Evolutionary conservation across 1,140 invertebrate genomes (phyloP).

Genomic region (Lethrus apterus): DNA sequence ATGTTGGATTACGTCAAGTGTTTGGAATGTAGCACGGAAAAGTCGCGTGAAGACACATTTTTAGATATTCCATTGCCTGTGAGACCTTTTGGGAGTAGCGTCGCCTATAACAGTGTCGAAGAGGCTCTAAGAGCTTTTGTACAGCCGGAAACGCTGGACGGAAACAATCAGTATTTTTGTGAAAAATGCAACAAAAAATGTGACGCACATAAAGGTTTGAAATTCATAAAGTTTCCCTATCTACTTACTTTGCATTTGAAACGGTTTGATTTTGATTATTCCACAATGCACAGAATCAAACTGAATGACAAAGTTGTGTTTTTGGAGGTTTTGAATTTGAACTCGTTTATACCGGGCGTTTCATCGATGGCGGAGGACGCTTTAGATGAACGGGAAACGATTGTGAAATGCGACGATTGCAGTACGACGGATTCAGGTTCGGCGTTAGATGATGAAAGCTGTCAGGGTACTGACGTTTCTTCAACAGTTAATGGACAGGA

Average conservation of each 20-base stretch:
- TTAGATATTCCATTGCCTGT: conserved; percentile 85
- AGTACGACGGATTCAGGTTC: conserved; percentile 64
- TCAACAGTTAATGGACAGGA: conserved; percentile 35
- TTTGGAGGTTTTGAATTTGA: conserved; percentile 74
- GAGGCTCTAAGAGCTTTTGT: conserved; percentile 82
- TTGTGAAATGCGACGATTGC: conserved; percentile 54
- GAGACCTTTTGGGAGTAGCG: conserved; percentile 70
- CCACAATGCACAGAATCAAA: conserved; percentile 80
- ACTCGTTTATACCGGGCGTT: conserved; percentile 56
- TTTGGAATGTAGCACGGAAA: conserved; percentile 78
- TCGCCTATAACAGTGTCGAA: conserved; percentile 75
- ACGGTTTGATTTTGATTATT: conserved; percentile 87
- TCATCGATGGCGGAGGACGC: conserved; percentile 37
- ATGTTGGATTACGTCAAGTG: conserved; percentile 92
- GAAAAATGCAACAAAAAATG: conserved; percentile 84
- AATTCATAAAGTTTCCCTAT: conserved; percentile 84
- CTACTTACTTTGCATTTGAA: conserved; percentile 83
- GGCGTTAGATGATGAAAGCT: conserved; percentile 58
- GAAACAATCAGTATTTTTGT: conserved; percentile 85
- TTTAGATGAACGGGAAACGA: conserved; percentile 41
- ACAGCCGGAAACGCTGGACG: conserved; percentile 77
- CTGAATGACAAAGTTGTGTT: conserved; percentile 86
- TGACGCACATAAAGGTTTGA: conserved; percentile 86
- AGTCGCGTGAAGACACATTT: conserved; percentile 77
- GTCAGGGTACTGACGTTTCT: conserved; percentile 42